A percentile compares a stretch with the other conserved stretches of the same genome.
Conservation (phyloP, 35 echinoderm and acorn worm species). For the Hemicentrotus pulcherrimus region DNA sequence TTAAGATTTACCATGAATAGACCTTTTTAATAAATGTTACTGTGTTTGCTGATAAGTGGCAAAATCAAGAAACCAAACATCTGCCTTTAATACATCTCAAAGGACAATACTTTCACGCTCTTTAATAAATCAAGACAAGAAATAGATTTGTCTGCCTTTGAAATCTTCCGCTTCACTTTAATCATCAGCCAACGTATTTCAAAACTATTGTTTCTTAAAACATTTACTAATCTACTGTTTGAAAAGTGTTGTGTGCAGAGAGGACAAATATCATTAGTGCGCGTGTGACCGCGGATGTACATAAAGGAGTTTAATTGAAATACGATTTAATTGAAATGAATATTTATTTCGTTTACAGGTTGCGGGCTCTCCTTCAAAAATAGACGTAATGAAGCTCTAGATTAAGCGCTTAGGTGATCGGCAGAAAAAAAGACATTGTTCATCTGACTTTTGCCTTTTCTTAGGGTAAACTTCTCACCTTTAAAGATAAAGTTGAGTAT, state of each 20-base stretch:
- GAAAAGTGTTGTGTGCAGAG: background rate
- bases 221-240: background rate
- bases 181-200: background rate
- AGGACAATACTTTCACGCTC: background rate
- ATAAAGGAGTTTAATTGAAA: background rate
- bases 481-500: no score
- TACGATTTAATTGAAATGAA: slow-evolving; percentile 4
- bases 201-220: background rate
- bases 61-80: no score
- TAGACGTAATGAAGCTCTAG: background rate
- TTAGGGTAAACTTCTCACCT: no score
- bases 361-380: background rate
- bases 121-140: no score
- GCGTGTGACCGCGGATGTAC: background rate
- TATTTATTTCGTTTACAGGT: background rate
- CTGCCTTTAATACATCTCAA: background rate
- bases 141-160: background rate
- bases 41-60: background rate
- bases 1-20: background rate
- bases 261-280: background rate
- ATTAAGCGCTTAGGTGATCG: no score
- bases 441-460: no score
- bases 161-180: background rate
- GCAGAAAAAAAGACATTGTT: no score
- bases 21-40: background rate